A percentile compares a stretch with the other conserved stretches of the same genome.
These are phyloP conservation scores for Listrodromus nycthemerus DNA, from an alignment of 2,888 invertebrate species.

Conservation along the genomic window DNA sequence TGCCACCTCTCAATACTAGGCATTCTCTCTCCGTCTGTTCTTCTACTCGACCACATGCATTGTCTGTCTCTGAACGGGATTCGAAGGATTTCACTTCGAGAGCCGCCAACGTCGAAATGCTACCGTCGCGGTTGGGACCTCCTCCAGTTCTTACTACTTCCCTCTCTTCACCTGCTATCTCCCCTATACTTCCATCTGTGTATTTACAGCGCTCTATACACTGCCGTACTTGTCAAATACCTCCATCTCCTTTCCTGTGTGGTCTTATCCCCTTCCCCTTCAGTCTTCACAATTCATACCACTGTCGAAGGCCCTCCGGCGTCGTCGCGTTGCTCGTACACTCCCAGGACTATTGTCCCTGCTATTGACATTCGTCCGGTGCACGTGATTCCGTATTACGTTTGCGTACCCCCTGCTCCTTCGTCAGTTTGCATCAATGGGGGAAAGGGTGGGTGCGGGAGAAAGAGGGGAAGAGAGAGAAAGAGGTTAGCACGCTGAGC, in stretches of 20 bases:
- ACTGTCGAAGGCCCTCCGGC: constrained; percentile 23
- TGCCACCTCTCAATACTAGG: constrained; percentile 58
- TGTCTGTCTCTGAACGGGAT: constrained; percentile 47
- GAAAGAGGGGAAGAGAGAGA: neutral
- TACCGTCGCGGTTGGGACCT: constrained; percentile 13
- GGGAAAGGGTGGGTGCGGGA: neutral
- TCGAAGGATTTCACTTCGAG: constrained; percentile 33
- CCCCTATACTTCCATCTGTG: constrained; percentile 2
- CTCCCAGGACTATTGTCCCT: constrained; percentile 45
- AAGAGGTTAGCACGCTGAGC: constrained; percentile 19
- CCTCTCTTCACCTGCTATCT: neutral
- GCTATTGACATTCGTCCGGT: constrained; percentile 63
- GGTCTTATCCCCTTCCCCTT: neutral
- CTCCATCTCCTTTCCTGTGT: neutral
- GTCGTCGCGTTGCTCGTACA: constrained; percentile 22
- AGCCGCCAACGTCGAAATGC: constrained; percentile 20
- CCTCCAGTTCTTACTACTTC: constrained; percentile 1
- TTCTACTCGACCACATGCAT: constrained; percentile 20
- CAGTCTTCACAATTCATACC: neutral
- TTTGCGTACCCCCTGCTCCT: constrained; percentile 49
- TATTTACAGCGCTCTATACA: neutral
- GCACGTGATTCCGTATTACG: constrained; percentile 56
- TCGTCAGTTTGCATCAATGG: constrained; percentile 58
- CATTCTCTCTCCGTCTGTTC: constrained; percentile 52
- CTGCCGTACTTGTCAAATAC: constrained; percentile 1